phyloP scores from a whole-genome alignment of 2,113 vertebrate species.

The Diadophis punctatus region DNA sequence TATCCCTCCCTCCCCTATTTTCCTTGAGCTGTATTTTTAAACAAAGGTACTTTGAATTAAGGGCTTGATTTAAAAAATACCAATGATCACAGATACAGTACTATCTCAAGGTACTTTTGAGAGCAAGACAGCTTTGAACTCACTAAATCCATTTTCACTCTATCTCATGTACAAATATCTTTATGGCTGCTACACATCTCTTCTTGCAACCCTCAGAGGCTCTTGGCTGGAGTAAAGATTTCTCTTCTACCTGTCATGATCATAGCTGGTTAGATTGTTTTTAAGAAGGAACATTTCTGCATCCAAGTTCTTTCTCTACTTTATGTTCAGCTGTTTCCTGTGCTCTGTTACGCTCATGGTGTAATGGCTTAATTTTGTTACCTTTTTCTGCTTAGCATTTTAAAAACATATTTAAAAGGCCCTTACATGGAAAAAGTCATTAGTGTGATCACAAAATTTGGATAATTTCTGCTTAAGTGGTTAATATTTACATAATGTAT shows the following conservation, averaged over 20 bases:
- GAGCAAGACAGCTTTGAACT: not conserved
- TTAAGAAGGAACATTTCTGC: not conserved
- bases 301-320: constrained; percentile 42
- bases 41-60: not conserved
- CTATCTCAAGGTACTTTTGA: not conserved
- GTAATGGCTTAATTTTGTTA: not conserved
- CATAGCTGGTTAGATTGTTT: not conserved
- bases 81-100: not conserved
- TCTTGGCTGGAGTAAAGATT: not conserved
- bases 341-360: constrained; percentile 28
- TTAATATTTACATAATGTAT: constrained; percentile 79
- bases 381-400: constrained; percentile 14
- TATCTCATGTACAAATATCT: not conserved
- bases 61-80: not conserved
- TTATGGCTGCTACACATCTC: not conserved
- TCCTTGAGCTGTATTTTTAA: not conserved
- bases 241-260: not conserved
- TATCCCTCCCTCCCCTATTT: not conserved
- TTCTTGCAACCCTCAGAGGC: not conserved
- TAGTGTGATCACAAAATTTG: constrained; percentile 52
- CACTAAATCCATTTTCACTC: not conserved
- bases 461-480: constrained; percentile 65
- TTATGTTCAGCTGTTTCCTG: constrained; percentile 48
- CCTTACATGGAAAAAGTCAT: constrained; percentile 42
- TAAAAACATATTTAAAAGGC: not conserved